Evolutionary conservation across 1,140 invertebrate species (phyloP).

Genomic region (Centruroides sculpturatus): DNA sequence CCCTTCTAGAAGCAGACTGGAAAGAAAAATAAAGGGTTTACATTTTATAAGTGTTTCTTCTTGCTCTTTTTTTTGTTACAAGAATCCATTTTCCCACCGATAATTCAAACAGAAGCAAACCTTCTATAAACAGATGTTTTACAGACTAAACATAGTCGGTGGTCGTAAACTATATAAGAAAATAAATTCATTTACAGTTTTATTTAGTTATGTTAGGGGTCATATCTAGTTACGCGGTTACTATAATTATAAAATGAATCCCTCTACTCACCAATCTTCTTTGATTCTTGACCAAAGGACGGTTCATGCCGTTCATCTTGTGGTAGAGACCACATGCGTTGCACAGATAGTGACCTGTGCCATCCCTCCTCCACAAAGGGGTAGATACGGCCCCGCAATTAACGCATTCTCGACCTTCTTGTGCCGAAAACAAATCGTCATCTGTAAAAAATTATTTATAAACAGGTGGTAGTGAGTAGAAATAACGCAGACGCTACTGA

Average conservation of each 20-base stretch:
- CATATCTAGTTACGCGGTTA: slow-evolving; percentile 2
- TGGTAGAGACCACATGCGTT: slow-evolving; percentile 97
- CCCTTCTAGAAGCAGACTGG: slow-evolving; percentile 34
- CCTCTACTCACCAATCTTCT: slow-evolving; percentile 8
- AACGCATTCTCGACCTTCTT: slow-evolving; percentile 64
- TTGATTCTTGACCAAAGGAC: slow-evolving; percentile 19
- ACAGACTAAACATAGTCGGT: no score
- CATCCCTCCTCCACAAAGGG: slow-evolving; percentile 74
- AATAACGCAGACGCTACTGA: no score
- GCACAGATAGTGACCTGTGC: slow-evolving; percentile 94
- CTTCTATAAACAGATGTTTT: no score
- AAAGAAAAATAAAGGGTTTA: background rate
- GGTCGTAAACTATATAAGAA: no score
- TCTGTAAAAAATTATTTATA: no score
- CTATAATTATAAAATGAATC: no score
- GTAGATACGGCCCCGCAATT: slow-evolving; percentile 75
- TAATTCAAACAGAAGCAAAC: no score
- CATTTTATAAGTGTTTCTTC: no score
- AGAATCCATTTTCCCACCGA: no score
- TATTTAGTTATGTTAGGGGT: background rate
- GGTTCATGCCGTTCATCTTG: slow-evolving; percentile 80
- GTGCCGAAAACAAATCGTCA: background rate
- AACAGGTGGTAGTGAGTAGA: no score
- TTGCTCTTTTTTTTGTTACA: no score
- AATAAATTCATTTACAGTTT: no score